These are phyloP conservation scores for Corythucha ciliata DNA, from an alignment of 2,888 invertebrate species.

Conservation along the genomic window DNA sequence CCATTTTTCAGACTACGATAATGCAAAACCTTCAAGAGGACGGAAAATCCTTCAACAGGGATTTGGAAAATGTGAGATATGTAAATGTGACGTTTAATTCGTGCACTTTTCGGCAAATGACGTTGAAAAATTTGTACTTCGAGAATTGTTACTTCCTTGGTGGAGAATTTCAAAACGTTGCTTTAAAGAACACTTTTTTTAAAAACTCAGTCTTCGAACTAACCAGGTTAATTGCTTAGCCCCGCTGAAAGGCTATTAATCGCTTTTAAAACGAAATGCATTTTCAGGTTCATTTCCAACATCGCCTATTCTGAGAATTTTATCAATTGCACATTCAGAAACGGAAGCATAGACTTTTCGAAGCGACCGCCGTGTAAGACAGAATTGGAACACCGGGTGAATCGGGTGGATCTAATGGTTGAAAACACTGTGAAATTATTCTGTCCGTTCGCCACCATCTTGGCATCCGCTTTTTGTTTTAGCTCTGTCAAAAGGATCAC, in stretches of 20 bases:
- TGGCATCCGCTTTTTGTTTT: slow-evolving; percentile 16
- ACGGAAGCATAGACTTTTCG: slow-evolving; percentile 19
- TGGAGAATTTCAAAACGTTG: slow-evolving; percentile 19
- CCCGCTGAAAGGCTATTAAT: no score
- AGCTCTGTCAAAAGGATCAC: slow-evolving; percentile 21
- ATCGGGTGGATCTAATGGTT: slow-evolving; percentile 20
- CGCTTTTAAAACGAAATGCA: neutral
- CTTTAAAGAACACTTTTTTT: slow-evolving; percentile 28
- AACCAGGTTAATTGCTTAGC: slow-evolving; percentile 25
- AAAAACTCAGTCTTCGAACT: slow-evolving; percentile 19
- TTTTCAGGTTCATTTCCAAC: slow-evolving; percentile 25
- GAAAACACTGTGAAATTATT: slow-evolving; percentile 26
- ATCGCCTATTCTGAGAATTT: slow-evolving; percentile 23
- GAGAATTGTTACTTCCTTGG: slow-evolving; percentile 22
- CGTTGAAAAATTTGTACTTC: slow-evolving; percentile 24
- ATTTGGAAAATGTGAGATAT: slow-evolving; percentile 21
- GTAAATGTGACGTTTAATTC: slow-evolving; percentile 22
- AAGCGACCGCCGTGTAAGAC: slow-evolving; percentile 18
- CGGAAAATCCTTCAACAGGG: slow-evolving; percentile 7
- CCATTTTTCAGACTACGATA: slow-evolving; percentile 18
- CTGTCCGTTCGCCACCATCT: slow-evolving; percentile 22
- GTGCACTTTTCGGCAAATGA: slow-evolving; percentile 24
- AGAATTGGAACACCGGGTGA: slow-evolving; percentile 25
- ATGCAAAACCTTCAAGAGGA: slow-evolving; percentile 7
- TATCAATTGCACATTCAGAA: slow-evolving; percentile 19